Base-by-base conservation (phyloP, 2,888 invertebrate genomes). In the Entomobrya proxima region DNA sequence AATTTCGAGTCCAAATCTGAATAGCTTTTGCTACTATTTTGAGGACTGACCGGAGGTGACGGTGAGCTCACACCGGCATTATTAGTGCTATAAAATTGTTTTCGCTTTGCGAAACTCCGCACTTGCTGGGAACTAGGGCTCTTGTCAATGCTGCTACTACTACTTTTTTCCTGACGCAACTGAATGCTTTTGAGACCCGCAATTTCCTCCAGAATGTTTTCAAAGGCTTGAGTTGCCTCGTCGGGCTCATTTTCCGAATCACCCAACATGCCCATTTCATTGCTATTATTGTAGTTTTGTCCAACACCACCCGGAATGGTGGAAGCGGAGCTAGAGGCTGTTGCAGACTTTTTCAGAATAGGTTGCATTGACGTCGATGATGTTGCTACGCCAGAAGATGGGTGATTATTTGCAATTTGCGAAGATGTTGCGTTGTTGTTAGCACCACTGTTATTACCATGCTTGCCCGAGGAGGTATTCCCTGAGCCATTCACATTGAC, bases 201-300 rank as follows among this genome's bases (percentile, higher is more conserved):
- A 72, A 90, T 90, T 85, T 90, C 90, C 55, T 90, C 89, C 15
- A 90, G 72, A 80, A 90, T 90, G 79, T 88, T 89, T 52, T 89
- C 90, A 87, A 90, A 90, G 1, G 90, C 89, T 81, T 86, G 84
- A 64, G 84, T 74, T 2, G 88, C 84, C 37, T 88, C 89, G 47
- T 84, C 85, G 3, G 86, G 85, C 52, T 81, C 81, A 50, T 78
- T 58, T 30, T 88, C 89, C 50, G 69, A 61, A 37, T 86, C 86
- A 4, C 77, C 78, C 21, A 47, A 37, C 24, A 80, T 24, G 50
- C 76, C 81, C 47, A 81, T 50, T 24, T 86, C 69, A 18, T 52
- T 79, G 30, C 55, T 72, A 72, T 61, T 86, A 35, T 55, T 55
- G 75, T 72, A 81, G 27, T 77, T 40, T 21, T 64, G 44, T 21